A percentile compares a stretch with the other conserved stretches of the same genome.
Conservation (phyloP, 2,797 vertebrate genomes). For the Amblyopsis hoosieri region DNA sequence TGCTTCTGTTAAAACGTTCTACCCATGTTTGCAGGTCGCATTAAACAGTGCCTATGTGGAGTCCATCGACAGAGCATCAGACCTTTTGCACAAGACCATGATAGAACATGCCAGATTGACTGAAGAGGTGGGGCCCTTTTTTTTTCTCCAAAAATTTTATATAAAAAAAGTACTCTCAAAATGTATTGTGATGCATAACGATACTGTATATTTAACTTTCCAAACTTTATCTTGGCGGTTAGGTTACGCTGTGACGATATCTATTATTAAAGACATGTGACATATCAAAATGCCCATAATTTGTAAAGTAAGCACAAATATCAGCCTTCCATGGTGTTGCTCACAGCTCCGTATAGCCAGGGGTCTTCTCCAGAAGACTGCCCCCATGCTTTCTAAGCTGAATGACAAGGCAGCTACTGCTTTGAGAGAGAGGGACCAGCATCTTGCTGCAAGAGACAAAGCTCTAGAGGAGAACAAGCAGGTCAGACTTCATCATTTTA, state of each 20-base stretch:
- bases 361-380: constrained; percentile 65
- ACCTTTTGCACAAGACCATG: constrained; percentile 64
- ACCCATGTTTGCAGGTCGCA: constrained; percentile 64
- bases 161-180: background rate
- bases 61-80: constrained; percentile 59
- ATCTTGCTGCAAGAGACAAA: constrained; percentile 52
- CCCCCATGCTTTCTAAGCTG: constrained; percentile 68
- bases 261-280: background rate
- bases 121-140: constrained; percentile 54
- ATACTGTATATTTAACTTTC: background rate
- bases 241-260: background rate
- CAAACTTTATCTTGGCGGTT: background rate
- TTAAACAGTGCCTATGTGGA: constrained; percentile 68
- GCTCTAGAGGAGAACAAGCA: constrained; percentile 65
- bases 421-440: constrained; percentile 57
- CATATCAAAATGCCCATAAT: too few relatives aligned
- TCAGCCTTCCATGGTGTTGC: background rate
- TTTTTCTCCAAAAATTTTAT: background rate
- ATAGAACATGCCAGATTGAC: constrained; percentile 72
- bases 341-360: constrained; percentile 64
- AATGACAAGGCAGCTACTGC: constrained; percentile 72
- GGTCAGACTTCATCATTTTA: constrained; percentile 50
- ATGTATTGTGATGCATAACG: background rate
- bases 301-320: background rate
- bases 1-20: background rate